Evolutionary conservation across 2,888 invertebrate species (phyloP).

Genomic region (Anorthoa munda): DNA sequence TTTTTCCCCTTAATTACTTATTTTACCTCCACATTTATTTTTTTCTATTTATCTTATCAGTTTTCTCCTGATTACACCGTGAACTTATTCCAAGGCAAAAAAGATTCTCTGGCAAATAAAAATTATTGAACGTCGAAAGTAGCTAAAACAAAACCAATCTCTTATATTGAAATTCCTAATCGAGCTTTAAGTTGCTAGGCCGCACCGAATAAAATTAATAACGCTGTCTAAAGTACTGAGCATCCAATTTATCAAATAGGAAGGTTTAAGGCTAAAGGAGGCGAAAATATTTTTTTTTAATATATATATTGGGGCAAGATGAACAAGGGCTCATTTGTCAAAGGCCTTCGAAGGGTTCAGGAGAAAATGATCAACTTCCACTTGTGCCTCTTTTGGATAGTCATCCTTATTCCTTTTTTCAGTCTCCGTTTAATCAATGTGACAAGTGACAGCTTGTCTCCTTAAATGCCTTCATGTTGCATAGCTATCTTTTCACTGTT

Average conservation of each 20-base stretch:
- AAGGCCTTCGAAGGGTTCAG: constrained; percentile 41
- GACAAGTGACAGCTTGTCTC: constrained; percentile 30
- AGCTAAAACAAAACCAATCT: constrained; percentile 32
- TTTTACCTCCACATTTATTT: constrained; percentile 14
- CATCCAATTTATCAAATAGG: constrained; percentile 50
- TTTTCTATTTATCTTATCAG: constrained; percentile 33
- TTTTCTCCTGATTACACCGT: constrained; percentile 17
- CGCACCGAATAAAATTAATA: constrained; percentile 48
- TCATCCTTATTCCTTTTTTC: constrained; percentile 46
- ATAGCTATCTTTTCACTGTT: constrained; percentile 1
- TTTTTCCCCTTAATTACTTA: constrained; percentile 39
- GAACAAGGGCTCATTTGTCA: constrained; percentile 59
- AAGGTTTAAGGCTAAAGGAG: constrained; percentile 24
- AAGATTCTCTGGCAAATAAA: constrained; percentile 30
- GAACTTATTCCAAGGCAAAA: constrained; percentile 21
- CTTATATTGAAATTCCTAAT: constrained; percentile 41
- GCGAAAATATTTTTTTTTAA: constrained; percentile 31
- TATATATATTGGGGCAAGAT: constrained; percentile 24
- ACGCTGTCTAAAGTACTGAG: constrained; percentile 51
- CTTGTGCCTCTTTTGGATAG: constrained; percentile 25
- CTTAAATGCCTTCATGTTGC: not conserved
- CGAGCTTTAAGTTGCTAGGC: constrained; percentile 4
- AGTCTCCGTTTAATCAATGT: constrained; percentile 47
- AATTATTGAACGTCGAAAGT: constrained; percentile 20
- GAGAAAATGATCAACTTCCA: constrained; percentile 55